Base-by-base conservation (phyloP, 2,888 invertebrate species). In the Drosophila quasianomalipes region DNA sequence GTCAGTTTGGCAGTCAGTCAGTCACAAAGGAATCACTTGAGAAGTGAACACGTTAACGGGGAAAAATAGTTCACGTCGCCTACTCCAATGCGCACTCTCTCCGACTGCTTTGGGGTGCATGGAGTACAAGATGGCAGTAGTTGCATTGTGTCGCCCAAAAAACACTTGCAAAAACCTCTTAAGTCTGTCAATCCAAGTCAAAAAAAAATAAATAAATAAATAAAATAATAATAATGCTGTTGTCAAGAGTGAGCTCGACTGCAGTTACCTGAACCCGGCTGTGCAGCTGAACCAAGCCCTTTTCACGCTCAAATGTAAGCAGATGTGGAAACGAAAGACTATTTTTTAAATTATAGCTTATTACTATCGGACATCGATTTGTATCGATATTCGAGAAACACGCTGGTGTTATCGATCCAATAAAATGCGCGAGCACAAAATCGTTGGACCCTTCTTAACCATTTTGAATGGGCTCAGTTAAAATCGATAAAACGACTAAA, bases 31-130 rank as follows among this genome's bases (percentile, higher is more conserved):
- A 89, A 87, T 76, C 88, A 85, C 87, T 85, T 76, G 83, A 85
- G 67, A 80, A 82, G 83, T 82, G 88, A 88, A 82, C 85, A 85
- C 83, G 88, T 83, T 88, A 85, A 85, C 85, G 85, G 88, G 74
- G 82, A 75, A 82, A 87, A 88, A 85, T 85, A 85, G 88, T 85
- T 87, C 76, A n/a, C n/a, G 88, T 83, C 82, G 85, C 81, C 85
- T 82, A 78, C 84, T 82, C 72, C 66, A 79, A 79, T 77, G 73
- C 68, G n/a, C 70, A 81, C 54, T 53, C 73, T 37, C 54, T 49
- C 16, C 2, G 47, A 16, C 59, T 55, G 68, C 68, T 37, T 41
- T 35, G 68, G 59, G 70, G 47, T 54, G 66, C 60, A 37, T 52
- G 64, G 59, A 9, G 35, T 47, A 63, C 52, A 70, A 73, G 69